Evolutionary conservation across 2,797 vertebrate species (phyloP), one percentile per base, ranked within the genome.

Genomic region (Tadarida brasiliensis): DNA sequence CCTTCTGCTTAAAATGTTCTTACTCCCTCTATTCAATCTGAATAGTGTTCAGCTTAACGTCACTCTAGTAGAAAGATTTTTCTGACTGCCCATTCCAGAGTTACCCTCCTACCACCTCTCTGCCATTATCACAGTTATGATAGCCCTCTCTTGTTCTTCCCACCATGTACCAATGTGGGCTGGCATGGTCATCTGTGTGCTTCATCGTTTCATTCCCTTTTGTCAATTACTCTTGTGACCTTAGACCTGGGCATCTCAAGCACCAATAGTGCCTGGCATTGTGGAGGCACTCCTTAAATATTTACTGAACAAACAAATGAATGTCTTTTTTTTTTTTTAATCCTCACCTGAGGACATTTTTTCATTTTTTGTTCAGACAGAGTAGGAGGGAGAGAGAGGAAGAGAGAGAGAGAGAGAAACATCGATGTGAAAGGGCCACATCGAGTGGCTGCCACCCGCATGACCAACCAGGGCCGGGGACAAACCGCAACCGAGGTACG

Each of bases 131-230:
- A 28, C 4, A 16, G 30, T 24, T 22, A 24, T 6, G 30, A 51
- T 2, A 49, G 35, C 8, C 78, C 24, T 26, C 3, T 63, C 51
- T 16, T 51, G 71, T 24, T 59, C 30, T 3, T 54, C 44, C 61
- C 5, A n/a, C 4, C 4, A 15, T 20, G 28, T 20, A 19, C 47
- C 15, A 54, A 0, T 5, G n/a, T 1, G 49, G 17, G 24, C 11
- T 83, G 39, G 28, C 15, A 28, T 3, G 15, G 61, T 28, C 80
- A 54, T 44, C 11, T n/a, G 14, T 39, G 16, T 26, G 15, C 26
- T 61, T 51, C 44, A 24, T 39, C 68, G 19, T 61, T 82, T 95
- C 33, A 86, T 20, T 71, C 28, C n/a, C 11, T 61, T 82, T 71
- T 94, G 16, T 77, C 33, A 19, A 3, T 47, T 63, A 65, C 30